Percentiles rank a stretch among this genome's conserved stretches.
These are phyloP conservation scores for Leptoclinus maculatus DNA, from an alignment of 2,797 vertebrate genomes.

Conservation along the genomic window DNA sequence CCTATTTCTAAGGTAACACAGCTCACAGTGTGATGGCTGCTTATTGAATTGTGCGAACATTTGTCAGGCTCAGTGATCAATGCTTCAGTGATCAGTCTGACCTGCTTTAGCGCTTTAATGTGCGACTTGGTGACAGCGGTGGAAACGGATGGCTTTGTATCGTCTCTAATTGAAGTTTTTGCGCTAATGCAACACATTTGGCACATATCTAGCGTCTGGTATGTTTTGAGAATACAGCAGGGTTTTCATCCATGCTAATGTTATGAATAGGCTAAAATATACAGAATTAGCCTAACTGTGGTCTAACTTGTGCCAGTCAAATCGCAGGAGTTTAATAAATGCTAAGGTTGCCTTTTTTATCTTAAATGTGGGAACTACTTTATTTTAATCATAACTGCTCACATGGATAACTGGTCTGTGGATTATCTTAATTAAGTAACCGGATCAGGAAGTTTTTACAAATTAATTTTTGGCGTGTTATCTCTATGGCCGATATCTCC, in stretches of 20 bases:
- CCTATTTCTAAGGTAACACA: background rate
- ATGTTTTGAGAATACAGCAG: background rate
- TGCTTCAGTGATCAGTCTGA: background rate
- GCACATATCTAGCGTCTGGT: background rate
- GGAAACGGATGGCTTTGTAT: background rate
- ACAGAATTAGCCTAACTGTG: background rate
- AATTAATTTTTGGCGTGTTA: too few relatives aligned
- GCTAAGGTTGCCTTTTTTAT: background rate
- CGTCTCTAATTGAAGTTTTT: background rate
- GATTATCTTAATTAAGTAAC: background rate
- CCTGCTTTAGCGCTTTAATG: background rate
- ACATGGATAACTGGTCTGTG: background rate
- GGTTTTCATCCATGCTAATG: background rate
- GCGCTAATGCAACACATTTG: background rate
- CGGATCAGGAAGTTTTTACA: background rate
- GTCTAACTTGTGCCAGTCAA: background rate
- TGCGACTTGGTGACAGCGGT: background rate
- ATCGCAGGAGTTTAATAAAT: background rate
- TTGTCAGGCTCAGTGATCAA: slow-evolving; percentile 7
- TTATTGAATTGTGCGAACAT: background rate
- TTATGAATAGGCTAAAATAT: background rate
- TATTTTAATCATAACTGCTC: background rate
- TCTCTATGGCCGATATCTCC: too few relatives aligned
- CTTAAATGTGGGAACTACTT: background rate
- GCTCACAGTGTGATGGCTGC: background rate